phyloP scores from a whole-genome alignment of 2,113 vertebrate genomes.

The Colius striatus region DNA sequence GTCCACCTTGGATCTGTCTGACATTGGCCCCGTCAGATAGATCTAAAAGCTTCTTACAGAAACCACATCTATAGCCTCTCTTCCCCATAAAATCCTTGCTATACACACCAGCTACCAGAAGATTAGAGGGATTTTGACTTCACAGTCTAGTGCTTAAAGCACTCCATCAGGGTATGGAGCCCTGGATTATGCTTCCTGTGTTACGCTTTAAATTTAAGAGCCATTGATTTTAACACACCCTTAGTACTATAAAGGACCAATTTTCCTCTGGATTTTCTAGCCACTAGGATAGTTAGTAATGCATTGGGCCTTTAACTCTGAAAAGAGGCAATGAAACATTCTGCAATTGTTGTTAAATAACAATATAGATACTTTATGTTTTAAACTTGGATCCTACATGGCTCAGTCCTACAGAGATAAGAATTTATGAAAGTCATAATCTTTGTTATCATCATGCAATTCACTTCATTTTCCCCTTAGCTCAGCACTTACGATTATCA shows the following conservation, averaged over 20 bases:
- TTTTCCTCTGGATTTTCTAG: neutral
- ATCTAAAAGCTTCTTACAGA: no score
- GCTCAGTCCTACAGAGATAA: neutral
- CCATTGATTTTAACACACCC: neutral
- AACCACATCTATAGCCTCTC: no score
- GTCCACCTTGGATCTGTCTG: no score
- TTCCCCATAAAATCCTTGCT: no score
- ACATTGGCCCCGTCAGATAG: no score
- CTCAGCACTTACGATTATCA: slow-evolving; percentile 29
- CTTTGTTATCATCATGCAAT: slow-evolving; percentile 18
- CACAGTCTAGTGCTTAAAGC: neutral
- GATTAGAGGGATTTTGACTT: neutral
- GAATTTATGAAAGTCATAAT: slow-evolving; percentile 2
- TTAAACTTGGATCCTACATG: neutral
- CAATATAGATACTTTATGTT: neutral
- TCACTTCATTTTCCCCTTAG: slow-evolving; percentile 3
- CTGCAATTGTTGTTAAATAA: neutral
- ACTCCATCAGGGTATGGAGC: neutral
- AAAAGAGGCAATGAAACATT: neutral
- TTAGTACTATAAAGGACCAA: neutral
- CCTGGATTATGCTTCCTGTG: neutral
- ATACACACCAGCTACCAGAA: neutral
- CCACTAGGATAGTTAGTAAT: neutral
- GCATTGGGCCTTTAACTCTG: neutral
- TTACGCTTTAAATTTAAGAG: neutral